Base-by-base conservation (phyloP, 37 sponge, comb jelly and placozoan genomes). In the Dysidea cf. avara region DNA sequence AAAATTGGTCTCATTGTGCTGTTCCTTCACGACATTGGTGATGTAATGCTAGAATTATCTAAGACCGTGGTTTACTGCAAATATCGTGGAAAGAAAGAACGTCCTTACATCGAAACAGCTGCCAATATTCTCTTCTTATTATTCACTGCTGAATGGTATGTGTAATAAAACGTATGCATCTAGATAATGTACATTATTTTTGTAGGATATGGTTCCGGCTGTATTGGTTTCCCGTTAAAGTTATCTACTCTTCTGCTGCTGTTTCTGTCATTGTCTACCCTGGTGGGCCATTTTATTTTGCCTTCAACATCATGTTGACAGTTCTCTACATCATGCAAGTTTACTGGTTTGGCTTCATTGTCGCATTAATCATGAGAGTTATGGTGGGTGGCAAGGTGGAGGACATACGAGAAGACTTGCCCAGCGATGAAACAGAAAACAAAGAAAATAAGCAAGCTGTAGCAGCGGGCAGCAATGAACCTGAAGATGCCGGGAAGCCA, bases 211-310 rank as follows among this genome's bases (percentile, higher is more conserved):
- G 81, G 52, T 85, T 81, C 24, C 63, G 94, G 20, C 75, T 93
- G 37, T 93, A 93, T 83, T 93, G 89, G 90, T 89, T 57, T 59
- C 90, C 83, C 2, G 85, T 75, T 3, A 93, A 93, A 35, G 86
- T 74, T 13, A 54, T 88, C 32, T 81, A 88, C 56, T 79, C 90
- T 1, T 29, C 90, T 25, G 75, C 54, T 39, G 39, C 71, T 34
- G 76, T 86, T 5, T 73, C 79, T 1, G 71, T 78, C 21, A 11
- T 55, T 24, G 34, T 78, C n/a, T 77, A 65, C 51, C 78, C 78
- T 0, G 64, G 56, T 3, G 90, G 83, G 29, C 80, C 82, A 2
- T 93, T 78, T 63, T 93, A 85, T 39, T 59, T 86, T 16, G 55
- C 74, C 52, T 89, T 93, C 66, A 74, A 79, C 28, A 31, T 67